Conservation (phyloP, 2,888 invertebrate species). For the Limenitis camilla region DNA sequence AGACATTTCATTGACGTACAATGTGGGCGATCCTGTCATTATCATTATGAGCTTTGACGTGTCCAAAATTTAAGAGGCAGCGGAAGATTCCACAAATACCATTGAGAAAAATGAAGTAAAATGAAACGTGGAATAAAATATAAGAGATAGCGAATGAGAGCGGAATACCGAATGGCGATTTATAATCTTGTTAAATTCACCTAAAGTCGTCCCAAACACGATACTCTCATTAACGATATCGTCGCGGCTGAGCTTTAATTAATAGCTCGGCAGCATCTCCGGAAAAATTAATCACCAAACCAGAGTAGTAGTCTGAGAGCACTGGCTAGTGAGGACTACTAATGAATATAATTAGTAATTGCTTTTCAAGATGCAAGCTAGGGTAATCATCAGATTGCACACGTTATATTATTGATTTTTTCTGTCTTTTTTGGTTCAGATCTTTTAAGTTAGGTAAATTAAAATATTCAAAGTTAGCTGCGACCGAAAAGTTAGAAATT, state of each 20-base stretch:
- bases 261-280: slow-evolving; percentile 11
- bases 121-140: neutral
- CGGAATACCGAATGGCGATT: neutral
- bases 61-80: neutral
- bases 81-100: neutral
- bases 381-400: no score
- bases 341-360: no score
- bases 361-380: no score
- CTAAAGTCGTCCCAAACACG: slow-evolving; percentile 27
- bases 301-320: no score
- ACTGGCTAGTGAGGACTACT: no score
- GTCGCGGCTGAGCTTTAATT: slow-evolving; percentile 33
- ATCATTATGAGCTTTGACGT: slow-evolving; percentile 3
- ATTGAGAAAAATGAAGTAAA: neutral
- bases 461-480: slow-evolving; percentile 22
- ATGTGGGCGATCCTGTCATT: neutral
- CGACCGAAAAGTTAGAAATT: slow-evolving; percentile 25
- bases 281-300: slow-evolving; percentile 4
- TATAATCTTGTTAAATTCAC: slow-evolving; percentile 22
- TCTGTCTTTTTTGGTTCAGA: no score
- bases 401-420: no score
- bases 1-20: neutral
- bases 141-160: neutral
- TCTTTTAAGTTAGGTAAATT: no score
- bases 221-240: slow-evolving; percentile 35